These are phyloP conservation scores for Neosilurus mollespiculum DNA, from an alignment of 2,797 vertebrate species.

Conservation along the genomic window DNA sequence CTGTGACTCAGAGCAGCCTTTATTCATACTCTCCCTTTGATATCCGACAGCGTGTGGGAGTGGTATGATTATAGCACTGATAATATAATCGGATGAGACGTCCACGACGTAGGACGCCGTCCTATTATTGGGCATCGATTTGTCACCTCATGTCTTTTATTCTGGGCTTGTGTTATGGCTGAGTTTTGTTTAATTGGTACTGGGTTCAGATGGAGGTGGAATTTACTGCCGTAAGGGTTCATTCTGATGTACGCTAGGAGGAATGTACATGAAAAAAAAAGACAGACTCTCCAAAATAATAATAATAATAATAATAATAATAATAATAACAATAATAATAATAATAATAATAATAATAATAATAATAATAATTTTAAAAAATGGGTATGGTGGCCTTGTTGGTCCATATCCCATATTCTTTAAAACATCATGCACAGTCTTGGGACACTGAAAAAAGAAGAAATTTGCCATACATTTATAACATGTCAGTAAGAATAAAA, in stretches of 20 bases:
- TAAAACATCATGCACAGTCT: slow-evolving; percentile 53
- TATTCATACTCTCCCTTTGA: slow-evolving; percentile 38
- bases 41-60: slow-evolving; percentile 21
- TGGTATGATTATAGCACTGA: slow-evolving; percentile 26
- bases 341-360: no score
- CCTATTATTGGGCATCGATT: slow-evolving; percentile 24
- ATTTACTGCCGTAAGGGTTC: slow-evolving; percentile 20
- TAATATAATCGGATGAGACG: slow-evolving; percentile 31
- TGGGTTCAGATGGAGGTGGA: slow-evolving; percentile 4
- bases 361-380: not conserved
- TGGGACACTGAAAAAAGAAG: slow-evolving; percentile 27
- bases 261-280: not conserved
- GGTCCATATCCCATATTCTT: slow-evolving; percentile 33
- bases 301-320: not conserved
- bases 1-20: slow-evolving; percentile 28
- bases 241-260: slow-evolving; percentile 19
- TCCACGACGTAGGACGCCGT: slow-evolving; percentile 2
- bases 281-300: slow-evolving; percentile 1
- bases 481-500: slow-evolving; percentile 45
- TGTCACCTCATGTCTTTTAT: slow-evolving; percentile 23
- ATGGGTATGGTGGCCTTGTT: slow-evolving; percentile 12
- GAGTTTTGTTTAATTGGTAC: slow-evolving; percentile 11
- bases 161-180: slow-evolving; percentile 8
- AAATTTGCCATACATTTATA: slow-evolving; percentile 46
- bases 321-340: no score